Conservation (phyloP, 1,140 invertebrate genomes). For the Drosophila athabasca region DNA sequence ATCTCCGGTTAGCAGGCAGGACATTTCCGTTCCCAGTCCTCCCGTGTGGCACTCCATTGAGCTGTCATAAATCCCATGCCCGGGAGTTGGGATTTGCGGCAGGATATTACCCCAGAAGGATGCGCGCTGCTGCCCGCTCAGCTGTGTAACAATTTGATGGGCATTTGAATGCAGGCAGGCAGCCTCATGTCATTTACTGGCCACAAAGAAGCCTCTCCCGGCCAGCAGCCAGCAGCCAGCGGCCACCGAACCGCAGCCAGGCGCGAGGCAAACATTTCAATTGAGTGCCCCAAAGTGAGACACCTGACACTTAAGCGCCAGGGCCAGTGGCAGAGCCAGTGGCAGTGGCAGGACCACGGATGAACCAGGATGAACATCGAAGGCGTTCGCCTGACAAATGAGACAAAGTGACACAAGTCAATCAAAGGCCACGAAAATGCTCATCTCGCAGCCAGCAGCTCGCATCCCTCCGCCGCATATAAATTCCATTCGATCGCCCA, state of each 20-base stretch:
- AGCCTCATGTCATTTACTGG: conserved; percentile 60
- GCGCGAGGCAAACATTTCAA: conserved; percentile 59
- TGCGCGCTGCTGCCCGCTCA: conserved; percentile 51
- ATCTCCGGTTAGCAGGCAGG: conserved; percentile 83
- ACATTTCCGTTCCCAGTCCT: conserved; percentile 66
- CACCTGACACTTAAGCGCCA: conserved; percentile 77
- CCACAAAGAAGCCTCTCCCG: conserved; percentile 30
- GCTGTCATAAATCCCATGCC: conserved; percentile 78
- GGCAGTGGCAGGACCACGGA: conserved; percentile 3
- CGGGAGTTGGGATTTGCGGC: conserved; percentile 57
- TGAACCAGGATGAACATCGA: conserved; percentile 25
- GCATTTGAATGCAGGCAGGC: conserved; percentile 72
- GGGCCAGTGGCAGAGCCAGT: conserved; percentile 43
- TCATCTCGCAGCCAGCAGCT: no score
- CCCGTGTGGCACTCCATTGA: conserved; percentile 26
- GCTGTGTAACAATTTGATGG: conserved; percentile 74
- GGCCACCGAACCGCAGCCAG: conserved; percentile 27
- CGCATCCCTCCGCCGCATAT: conserved; percentile 68
- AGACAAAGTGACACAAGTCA: conserved; percentile 83
- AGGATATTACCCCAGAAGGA: conserved; percentile 79
- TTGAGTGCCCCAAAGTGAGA: conserved; percentile 70
- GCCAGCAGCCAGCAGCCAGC: background rate
- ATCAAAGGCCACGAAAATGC: conserved; percentile 74
- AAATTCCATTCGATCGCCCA: conserved; percentile 70
- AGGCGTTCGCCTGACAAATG: conserved; percentile 81